Base-by-base conservation (phyloP, 2,113 vertebrate species). In the Junco hyemalis region DNA sequence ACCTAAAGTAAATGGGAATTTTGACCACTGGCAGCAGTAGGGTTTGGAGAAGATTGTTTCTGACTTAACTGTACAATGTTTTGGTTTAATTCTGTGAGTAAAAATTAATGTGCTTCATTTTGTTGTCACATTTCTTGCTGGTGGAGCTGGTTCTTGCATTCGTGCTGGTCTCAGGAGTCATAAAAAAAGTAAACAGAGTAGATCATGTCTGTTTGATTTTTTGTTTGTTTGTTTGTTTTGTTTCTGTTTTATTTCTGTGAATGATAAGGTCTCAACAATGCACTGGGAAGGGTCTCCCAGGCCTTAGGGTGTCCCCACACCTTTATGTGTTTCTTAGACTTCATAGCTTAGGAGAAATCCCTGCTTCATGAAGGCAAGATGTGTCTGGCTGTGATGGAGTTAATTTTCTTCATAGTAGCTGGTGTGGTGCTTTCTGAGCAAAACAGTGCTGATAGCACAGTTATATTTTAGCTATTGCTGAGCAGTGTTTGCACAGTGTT, bases 61-160 rank as follows among this genome's bases (percentile, higher is more conserved):
- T 83, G 38, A 36, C 28, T 77, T 69, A 72, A 44, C 68, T 48
- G 6, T 77, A 8, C 56, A 56, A 40, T 69, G 11, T 73, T 79
- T 31, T 44, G 22, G 14, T 79, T 68, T 53, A 61, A 12, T 73
- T 80, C 22, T 31, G 40, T 45, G 25, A 40, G 31, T 72, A 20
- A 81, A 35, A 83, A 56, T 48, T 25, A 47, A 25, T 44, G 23
- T 24, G 35, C 29, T 76, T 90, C 28, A 5, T 72, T 86, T 83
- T 83, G 19, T 48, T 91, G 47, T 50, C 15, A 21, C 0, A 0
- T 24, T 80, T 80, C 0, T 0, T 48, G 48, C 35, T 77, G 40
- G 31, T 83, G 38, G 23, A 25, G 24, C 24, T 50, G 48, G 48
- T 50, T 50, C 14, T 26, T 2, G 3, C 14, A 25, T 48, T 50